Evolutionary conservation across 2,888 invertebrate genomes (phyloP).

Genomic region (Patella depressa): DNA sequence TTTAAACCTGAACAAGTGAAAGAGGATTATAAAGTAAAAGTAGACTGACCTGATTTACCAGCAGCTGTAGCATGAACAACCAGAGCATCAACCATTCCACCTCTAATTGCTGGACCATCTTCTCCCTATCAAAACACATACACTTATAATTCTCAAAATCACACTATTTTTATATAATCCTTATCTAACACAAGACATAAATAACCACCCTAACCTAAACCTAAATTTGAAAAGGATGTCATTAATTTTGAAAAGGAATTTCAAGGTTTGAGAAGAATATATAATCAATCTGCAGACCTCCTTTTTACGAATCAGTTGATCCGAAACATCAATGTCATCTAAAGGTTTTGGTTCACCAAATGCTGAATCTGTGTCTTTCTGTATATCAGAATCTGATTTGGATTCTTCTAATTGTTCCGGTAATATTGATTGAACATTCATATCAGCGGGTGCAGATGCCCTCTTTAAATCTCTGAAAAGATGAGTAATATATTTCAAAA

Average conservation of each 20-base stretch:
- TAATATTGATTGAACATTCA: conserved; percentile 30
- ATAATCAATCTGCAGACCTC: conserved; percentile 71
- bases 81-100: conserved; percentile 93
- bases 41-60: conserved; percentile 79
- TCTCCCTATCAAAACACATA: conserved; percentile 71
- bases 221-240: too few relatives aligned
- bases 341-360: conserved; percentile 71
- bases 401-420: conserved; percentile 10
- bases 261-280: too few relatives aligned
- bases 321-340: conserved; percentile 85
- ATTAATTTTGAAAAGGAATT: too few relatives aligned
- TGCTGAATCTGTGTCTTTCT: conserved; percentile 64
- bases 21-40: too few relatives aligned
- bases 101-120: conserved; percentile 82
- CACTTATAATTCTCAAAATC: too few relatives aligned
- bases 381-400: conserved; percentile 49
- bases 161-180: too few relatives aligned
- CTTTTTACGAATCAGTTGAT: conserved; percentile 85
- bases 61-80: conserved; percentile 96
- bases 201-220: too few relatives aligned
- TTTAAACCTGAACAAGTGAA: too few relatives aligned
- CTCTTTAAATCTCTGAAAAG: conserved; percentile 54
- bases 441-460: conserved; percentile 56
- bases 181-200: too few relatives aligned
- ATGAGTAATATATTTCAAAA: neutral